phyloP scores from a whole-genome alignment of 64 coral and sea anemone species.

The Anthopleura sola region DNA sequence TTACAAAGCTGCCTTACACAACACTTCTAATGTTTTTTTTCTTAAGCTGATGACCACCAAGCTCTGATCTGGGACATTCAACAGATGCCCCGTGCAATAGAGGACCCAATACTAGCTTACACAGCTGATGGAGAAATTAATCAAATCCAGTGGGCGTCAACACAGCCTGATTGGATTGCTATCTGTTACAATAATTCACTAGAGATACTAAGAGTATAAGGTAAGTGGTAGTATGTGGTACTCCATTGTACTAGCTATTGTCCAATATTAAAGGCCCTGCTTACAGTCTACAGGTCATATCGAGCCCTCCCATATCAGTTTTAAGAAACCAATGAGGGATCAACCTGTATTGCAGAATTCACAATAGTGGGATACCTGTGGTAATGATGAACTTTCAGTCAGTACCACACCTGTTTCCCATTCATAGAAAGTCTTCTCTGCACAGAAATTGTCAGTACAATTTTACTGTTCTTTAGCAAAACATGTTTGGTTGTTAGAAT shows the following conservation, averaged over 20 bases:
- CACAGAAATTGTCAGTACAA: too few relatives aligned
- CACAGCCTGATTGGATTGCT: conserved; percentile 97
- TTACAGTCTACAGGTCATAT: background rate
- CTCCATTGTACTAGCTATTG: too few relatives aligned
- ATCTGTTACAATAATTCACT: conserved; percentile 96
- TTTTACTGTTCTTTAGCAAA: too few relatives aligned
- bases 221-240: background rate
- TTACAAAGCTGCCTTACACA: too few relatives aligned
- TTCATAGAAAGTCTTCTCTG: too few relatives aligned
- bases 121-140: conserved; percentile 98
- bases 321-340: background rate
- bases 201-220: conserved; percentile 96
- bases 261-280: too few relatives aligned
- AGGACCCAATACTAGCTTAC: conserved; percentile 96
- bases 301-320: background rate
- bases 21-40: background rate
- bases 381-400: background rate
- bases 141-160: conserved; percentile 98
- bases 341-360: background rate
- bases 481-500: too few relatives aligned
- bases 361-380: background rate
- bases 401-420: too few relatives aligned
- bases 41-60: conserved; percentile 88
- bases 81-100: conserved; percentile 96
- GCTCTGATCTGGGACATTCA: conserved; percentile 99